A percentile compares a stretch with the other conserved stretches of the same genome.
Conservation (phyloP, 2,113 vertebrate genomes). For the Nycticorax nycticorax region DNA sequence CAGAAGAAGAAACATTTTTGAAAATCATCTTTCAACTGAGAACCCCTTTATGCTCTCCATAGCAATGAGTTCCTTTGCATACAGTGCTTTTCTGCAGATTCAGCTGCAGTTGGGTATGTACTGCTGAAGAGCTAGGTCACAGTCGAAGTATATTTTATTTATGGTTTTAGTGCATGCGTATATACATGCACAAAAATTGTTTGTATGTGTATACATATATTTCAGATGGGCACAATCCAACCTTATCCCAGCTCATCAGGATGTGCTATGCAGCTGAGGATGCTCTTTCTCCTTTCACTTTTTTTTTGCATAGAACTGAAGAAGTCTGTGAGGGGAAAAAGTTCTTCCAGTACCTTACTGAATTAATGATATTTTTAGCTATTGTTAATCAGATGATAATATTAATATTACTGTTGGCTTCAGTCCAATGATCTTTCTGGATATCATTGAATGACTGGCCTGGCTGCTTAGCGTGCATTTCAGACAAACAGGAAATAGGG, state of each 20-base stretch:
- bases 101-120: neutral
- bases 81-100: neutral
- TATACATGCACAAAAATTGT: neutral
- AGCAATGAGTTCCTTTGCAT: neutral
- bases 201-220: accelerated
- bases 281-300: neutral
- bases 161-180: neutral
- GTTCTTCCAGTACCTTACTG: neutral
- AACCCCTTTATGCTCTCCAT: neutral
- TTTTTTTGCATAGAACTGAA: neutral
- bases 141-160: neutral
- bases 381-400: neutral
- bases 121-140: neutral
- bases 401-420: neutral
- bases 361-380: neutral
- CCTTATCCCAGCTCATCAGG: neutral
- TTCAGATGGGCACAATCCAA: neutral
- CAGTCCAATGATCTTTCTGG: neutral
- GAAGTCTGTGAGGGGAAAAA: neutral
- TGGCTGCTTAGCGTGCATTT: neutral
- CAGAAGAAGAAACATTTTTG: neutral
- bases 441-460: neutral
- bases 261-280: neutral
- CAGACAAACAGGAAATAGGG: neutral
- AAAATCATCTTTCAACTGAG: neutral